A percentile compares a stretch with the other conserved stretches of the same genome.
Evolutionary conservation across 1,140 invertebrate species (phyloP).

Genomic region (Anadara kagoshimensis): DNA sequence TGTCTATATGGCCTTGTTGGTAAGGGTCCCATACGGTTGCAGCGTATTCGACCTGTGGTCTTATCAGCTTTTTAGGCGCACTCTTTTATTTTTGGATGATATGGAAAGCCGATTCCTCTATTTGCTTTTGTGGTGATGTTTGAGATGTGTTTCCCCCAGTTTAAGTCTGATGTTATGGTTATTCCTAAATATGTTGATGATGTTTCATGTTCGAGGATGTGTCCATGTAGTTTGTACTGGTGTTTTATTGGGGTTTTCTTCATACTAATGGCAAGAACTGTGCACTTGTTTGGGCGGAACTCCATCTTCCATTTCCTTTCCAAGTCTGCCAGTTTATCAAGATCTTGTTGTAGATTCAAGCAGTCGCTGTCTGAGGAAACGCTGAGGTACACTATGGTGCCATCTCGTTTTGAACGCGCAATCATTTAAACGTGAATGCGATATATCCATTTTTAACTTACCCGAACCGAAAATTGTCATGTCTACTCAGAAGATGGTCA

Average conservation of each 20-base stretch:
- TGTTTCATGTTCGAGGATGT: slow-evolving; percentile 6
- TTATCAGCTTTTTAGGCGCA: too few relatives aligned
- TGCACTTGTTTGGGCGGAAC: slow-evolving; percentile 27
- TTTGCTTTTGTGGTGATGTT: slow-evolving; percentile 19
- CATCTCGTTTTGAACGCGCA: too few relatives aligned
- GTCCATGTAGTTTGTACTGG: slow-evolving; percentile 17
- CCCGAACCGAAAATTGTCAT: too few relatives aligned
- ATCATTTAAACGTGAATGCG: too few relatives aligned
- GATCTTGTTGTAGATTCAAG: slow-evolving; percentile 14
- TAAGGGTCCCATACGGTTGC: too few relatives aligned
- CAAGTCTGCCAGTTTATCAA: slow-evolving; percentile 12
- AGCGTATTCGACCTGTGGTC: too few relatives aligned
- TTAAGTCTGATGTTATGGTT: slow-evolving; percentile 8
- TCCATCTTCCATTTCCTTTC: slow-evolving; percentile 14
- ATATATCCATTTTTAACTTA: too few relatives aligned
- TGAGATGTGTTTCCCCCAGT: slow-evolving; percentile 16
- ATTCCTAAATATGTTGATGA: slow-evolving; percentile 23
- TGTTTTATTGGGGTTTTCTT: slow-evolving; percentile 14
- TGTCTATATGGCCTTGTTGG: too few relatives aligned
- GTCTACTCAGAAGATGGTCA: too few relatives aligned
- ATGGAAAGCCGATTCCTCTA: slow-evolving; percentile 9
- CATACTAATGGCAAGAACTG: slow-evolving; percentile 11
- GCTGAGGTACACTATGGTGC: slow-evolving; percentile 14
- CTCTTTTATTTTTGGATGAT: too few relatives aligned
- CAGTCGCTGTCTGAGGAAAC: slow-evolving; percentile 6